Base-by-base conservation (phyloP, 2,888 invertebrate genomes). In the Clusia tigrina region DNA sequence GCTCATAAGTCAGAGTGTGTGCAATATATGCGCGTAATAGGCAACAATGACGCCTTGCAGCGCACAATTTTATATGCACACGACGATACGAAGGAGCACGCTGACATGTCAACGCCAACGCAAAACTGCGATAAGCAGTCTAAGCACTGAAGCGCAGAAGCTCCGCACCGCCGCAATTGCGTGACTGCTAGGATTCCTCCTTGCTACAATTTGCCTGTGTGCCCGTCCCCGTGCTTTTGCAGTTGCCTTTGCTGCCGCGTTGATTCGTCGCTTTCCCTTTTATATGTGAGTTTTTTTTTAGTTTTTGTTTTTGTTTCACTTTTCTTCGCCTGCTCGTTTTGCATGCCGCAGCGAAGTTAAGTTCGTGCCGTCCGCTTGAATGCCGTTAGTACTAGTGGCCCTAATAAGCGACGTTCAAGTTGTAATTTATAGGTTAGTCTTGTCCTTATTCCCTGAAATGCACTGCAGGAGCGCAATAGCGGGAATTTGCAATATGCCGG, bases 381-480 rank as follows among this genome's bases (percentile, higher is more conserved):
- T 32, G 6, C 32, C 32, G 32, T 32, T 32, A 12, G 6, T 12
- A 32, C 32, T 32, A 42, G 10, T 42, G 42, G 24, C n/a, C 18
- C 46, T 20, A 12, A 53, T 38, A 25, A 37, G 26, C 42, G 56
- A n/a, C 56, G 25, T 54, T 9, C 24, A 56, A 22, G 24, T 38
- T n/a, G 24, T 17, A 6, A 15, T 56, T 63, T 63, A 55, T 61
- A 57, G 59, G 56, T 66, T 66, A 61, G 53, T 56, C 52, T 63
- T 67, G 69, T 61, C 69, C 69, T 68, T 71, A 68, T 68, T 70
- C 64, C 69, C 69, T 68, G 70, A 66, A 67, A 69, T 69, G 69
- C 72, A 68, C 42, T 67, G 69, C 65, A 65, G 67, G 66, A 70
- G 64, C 65, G 60, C 62, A 67, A 70, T 69, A 70, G 17, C 20